These are phyloP conservation scores for Nerophis ophidion DNA, from an alignment of 2,113 vertebrate species.

Conservation along the genomic window DNA sequence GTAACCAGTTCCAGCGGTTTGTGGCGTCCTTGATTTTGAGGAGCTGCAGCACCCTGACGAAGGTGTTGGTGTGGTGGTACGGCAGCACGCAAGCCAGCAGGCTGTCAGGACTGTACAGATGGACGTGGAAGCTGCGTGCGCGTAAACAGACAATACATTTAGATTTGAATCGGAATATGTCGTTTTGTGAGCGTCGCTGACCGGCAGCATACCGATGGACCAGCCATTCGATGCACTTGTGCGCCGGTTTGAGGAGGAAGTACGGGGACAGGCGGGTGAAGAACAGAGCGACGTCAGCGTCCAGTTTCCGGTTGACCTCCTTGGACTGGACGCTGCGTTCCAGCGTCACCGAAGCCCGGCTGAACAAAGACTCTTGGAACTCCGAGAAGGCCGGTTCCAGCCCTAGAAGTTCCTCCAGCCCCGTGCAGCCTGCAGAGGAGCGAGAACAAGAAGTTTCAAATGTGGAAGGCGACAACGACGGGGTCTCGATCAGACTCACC, in stretches of 20 bases:
- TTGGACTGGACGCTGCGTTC: slow-evolving; percentile 90
- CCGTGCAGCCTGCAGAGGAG: slow-evolving; percentile 81
- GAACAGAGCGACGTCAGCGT: slow-evolving; percentile 81
- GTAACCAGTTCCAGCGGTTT: slow-evolving; percentile 89
- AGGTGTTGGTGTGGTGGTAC: slow-evolving; percentile 89
- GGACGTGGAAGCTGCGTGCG: slow-evolving; percentile 84
- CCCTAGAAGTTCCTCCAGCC: slow-evolving; percentile 87
- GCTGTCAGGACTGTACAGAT: slow-evolving; percentile 87
- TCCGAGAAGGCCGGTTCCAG: slow-evolving; percentile 83
- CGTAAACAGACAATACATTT: not conserved
- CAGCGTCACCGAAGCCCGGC: slow-evolving; percentile 75
- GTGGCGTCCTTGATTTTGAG: slow-evolving; percentile 79
- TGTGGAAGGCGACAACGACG: too few species aligned
- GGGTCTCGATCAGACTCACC: slow-evolving; percentile 66
- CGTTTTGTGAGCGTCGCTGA: not conserved
- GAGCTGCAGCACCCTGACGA: slow-evolving; percentile 90
- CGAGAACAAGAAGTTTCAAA: too few species aligned
- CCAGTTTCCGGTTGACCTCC: slow-evolving; percentile 83
- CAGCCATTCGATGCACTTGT: slow-evolving; percentile 97
- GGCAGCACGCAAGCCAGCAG: slow-evolving; percentile 87
- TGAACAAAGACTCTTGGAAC: slow-evolving; percentile 87
- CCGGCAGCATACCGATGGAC: slow-evolving; percentile 80
- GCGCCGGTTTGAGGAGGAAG: slow-evolving; percentile 90
- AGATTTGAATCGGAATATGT: not conserved
- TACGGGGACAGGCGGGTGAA: slow-evolving; percentile 88